Conservation (phyloP, 2,113 vertebrate genomes). For the Arizona elegans region DNA sequence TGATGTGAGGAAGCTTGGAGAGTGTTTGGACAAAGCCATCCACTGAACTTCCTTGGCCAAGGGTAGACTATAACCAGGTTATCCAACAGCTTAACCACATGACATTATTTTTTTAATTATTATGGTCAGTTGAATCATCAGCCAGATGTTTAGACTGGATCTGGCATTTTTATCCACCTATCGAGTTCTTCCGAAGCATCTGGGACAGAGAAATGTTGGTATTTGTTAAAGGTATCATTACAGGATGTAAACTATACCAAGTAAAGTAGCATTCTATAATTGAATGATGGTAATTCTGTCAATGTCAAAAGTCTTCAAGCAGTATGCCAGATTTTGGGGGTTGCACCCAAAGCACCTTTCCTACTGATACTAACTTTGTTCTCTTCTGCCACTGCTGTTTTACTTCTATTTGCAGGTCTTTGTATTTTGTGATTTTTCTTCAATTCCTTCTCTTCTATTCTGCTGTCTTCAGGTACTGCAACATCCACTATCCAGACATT, state of each 20-base stretch:
- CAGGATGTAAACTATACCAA: neutral
- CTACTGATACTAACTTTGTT: neutral
- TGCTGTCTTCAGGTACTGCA: neutral
- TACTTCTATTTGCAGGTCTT: neutral
- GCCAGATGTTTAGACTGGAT: neutral
- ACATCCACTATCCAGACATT: neutral
- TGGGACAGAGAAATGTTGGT: neutral
- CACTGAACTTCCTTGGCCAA: neutral
- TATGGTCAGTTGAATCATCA: neutral
- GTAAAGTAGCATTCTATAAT: neutral
- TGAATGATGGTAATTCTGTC: neutral
- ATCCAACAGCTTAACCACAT: neutral
- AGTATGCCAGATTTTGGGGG: neutral
- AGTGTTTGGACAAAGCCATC: neutral
- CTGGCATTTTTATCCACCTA: neutral
- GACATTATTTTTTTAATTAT: neutral
- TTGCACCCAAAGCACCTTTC: neutral
- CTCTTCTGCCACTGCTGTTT: neutral
- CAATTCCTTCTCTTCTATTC: neutral
- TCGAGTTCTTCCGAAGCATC: neutral
- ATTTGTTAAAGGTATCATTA: neutral
- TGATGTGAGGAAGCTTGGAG: neutral
- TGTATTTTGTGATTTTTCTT: neutral
- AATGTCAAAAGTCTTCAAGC: neutral
- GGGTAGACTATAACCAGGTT: neutral